phyloP scores from a whole-genome alignment of 2,888 invertebrate species.

The Sesamia inferens region DNA sequence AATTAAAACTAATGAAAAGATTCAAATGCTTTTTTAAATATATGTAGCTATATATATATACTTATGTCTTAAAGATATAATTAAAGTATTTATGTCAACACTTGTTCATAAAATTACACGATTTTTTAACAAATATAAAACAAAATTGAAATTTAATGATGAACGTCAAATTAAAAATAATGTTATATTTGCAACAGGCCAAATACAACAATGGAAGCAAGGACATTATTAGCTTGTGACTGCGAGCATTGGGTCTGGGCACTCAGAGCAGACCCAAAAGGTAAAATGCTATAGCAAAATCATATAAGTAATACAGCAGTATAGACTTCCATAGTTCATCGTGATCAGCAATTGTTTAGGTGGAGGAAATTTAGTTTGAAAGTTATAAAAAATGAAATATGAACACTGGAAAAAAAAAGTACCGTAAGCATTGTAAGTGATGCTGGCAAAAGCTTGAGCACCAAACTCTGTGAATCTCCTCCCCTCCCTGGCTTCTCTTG shows the following conservation, averaged over 20 bases:
- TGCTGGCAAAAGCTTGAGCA: constrained; percentile 85
- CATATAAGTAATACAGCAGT: not conserved
- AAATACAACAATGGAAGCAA: not conserved
- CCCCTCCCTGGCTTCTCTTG: constrained; percentile 85
- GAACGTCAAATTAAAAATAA: not conserved
- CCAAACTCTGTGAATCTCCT: constrained; percentile 83
- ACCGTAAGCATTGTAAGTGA: constrained; percentile 85
- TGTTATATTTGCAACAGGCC: not conserved
- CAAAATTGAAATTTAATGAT: not conserved
- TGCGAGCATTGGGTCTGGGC: not conserved
- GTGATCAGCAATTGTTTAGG: no score
- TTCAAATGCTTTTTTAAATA: not conserved
- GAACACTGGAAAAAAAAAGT: constrained; percentile 51
- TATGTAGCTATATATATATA: no score
- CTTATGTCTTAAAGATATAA: not conserved
- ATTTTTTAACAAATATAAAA: constrained; percentile 1
- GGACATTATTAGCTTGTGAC: not conserved
- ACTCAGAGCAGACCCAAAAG: not conserved
- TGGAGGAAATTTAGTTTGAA: not conserved
- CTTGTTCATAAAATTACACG: not conserved
- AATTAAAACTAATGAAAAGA: constrained; percentile 15
- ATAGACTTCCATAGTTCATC: not conserved
- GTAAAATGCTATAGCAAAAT: not conserved
- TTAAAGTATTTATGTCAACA: not conserved
- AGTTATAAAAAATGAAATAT: not conserved